Evolutionary conservation across 2,113 vertebrate species (phyloP).

Genomic region (Capricornis sumatraensis): DNA sequence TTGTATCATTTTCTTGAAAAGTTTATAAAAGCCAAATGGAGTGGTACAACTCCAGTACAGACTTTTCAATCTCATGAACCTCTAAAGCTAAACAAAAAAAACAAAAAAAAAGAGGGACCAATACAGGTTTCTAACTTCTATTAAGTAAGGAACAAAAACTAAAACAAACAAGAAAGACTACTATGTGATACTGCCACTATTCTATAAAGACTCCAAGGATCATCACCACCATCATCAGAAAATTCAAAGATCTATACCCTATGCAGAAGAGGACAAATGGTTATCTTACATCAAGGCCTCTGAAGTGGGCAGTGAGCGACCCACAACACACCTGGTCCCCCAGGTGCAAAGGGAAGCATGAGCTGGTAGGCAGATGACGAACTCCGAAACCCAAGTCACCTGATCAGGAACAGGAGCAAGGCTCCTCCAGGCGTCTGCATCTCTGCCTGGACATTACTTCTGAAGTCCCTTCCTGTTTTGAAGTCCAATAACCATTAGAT

Average conservation of each 20-base stretch:
- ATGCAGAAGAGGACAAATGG: not conserved
- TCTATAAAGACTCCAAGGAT: not conserved
- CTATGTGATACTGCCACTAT: not conserved
- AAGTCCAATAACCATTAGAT: not conserved
- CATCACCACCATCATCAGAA: not conserved
- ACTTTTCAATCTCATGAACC: not conserved
- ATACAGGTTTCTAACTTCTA: not conserved
- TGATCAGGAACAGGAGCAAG: not conserved
- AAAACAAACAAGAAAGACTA: not conserved
- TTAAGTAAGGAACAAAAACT: constrained; percentile 16
- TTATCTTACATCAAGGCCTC: not conserved
- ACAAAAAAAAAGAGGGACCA: not conserved
- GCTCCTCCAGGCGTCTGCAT: not conserved
- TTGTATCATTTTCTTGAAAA: not conserved
- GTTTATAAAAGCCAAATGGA: not conserved
- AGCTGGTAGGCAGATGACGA: not conserved
- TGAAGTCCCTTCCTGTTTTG: not conserved
- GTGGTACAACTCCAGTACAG: not conserved
- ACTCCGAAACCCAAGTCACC: not conserved
- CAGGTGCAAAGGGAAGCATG: not conserved
- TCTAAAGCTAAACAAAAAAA: not conserved
- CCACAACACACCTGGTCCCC: not conserved
- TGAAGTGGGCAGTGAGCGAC: not conserved
- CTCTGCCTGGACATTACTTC: not conserved
- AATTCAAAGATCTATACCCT: not conserved